phyloP scores from a whole-genome alignment of 2,888 invertebrate genomes.

The Lasioglossum malachurum region DNA sequence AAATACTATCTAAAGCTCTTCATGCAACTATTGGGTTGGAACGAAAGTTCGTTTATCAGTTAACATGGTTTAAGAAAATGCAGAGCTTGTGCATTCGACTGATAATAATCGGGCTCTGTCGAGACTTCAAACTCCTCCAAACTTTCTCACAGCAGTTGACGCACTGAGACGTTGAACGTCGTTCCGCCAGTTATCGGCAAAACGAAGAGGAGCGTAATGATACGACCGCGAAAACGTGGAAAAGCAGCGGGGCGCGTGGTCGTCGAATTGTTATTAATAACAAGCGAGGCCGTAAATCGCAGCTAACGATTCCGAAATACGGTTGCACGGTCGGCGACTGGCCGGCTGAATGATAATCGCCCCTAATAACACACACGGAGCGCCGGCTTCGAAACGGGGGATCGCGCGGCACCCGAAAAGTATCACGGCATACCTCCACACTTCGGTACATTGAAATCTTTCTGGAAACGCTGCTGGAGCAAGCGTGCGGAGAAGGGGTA shows the following conservation, averaged over 20 bases:
- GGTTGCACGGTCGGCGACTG: constrained; percentile 5
- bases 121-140: too few relatives aligned
- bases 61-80: neutral
- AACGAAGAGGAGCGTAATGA: constrained; percentile 22
- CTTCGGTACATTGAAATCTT: constrained; percentile 31
- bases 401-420: constrained; percentile 36
- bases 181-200: neutral
- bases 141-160: neutral
- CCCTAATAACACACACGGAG: constrained; percentile 49
- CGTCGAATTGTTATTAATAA: constrained; percentile 48
- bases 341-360: constrained; percentile 42
- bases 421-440: constrained; percentile 24
- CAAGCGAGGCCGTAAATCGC: constrained; percentile 26
- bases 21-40: neutral
- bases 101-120: neutral
- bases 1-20: neutral
- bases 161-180: neutral
- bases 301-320: constrained; percentile 38
- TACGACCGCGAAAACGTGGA: constrained; percentile 10
- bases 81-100: neutral
- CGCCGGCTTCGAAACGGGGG: constrained; percentile 29
- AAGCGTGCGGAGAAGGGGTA: neutral
- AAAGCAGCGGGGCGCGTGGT: constrained; percentile 19
- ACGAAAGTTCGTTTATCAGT: too few relatives aligned
- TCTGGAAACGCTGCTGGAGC: neutral